Percentiles rank a stretch among this genome's conserved stretches.
These are phyloP conservation scores for Apotomis betuletana DNA, from an alignment of 2,888 invertebrate genomes.

Conservation along the genomic window DNA sequence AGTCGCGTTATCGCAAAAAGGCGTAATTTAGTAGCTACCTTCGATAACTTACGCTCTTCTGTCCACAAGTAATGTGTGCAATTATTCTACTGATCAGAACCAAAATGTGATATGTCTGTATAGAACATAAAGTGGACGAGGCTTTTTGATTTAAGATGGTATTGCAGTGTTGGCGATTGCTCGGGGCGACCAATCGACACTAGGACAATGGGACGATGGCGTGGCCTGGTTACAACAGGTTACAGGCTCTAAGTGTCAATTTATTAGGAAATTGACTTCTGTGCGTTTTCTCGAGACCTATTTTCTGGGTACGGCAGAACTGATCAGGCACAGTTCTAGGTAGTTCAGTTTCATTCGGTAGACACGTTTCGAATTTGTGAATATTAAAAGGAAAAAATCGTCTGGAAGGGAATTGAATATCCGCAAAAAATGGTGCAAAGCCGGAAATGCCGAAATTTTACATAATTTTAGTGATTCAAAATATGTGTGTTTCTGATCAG, in stretches of 20 bases:
- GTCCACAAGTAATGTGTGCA: not conserved
- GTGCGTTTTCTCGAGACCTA: not conserved
- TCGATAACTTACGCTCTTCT: not conserved
- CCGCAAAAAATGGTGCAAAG: no score
- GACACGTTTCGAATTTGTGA: no score
- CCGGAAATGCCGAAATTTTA: no score
- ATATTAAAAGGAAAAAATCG: no score
- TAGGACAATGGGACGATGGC: slow-evolving; percentile 16
- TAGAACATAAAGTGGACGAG: not conserved
- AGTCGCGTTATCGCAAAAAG: not conserved
- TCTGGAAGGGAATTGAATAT: no score
- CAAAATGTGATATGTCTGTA: not conserved
- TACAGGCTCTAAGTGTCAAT: slow-evolving; percentile 5
- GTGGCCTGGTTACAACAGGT: slow-evolving; percentile 13
- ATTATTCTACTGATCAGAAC: slow-evolving; percentile 4
- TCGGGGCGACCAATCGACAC: slow-evolving; percentile 9
- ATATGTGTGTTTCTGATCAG: no score
- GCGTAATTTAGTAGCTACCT: not conserved
- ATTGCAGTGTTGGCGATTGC: slow-evolving; percentile 1
- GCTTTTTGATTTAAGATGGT: not conserved
- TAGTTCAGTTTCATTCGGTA: no score
- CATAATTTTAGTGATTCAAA: no score
- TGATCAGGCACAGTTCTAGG: not conserved
- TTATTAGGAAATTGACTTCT: slow-evolving; percentile 1
- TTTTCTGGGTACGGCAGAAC: not conserved